These are phyloP conservation scores for Stomorhina lunata DNA, from an alignment of 2,888 invertebrate genomes.

Conservation along the genomic window DNA sequence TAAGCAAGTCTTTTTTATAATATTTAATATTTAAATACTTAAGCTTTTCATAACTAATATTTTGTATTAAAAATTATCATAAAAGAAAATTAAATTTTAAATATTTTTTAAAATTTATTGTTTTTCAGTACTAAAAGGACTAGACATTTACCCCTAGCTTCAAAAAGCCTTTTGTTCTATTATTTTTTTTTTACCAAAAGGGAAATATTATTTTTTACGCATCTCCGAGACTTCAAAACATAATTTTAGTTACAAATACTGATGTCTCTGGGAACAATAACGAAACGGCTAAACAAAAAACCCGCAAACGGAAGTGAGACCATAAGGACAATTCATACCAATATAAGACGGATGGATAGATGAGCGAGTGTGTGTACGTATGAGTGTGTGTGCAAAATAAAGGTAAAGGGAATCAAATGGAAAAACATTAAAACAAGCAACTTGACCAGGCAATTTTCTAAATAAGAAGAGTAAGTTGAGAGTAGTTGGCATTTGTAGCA, in stretches of 20 bases:
- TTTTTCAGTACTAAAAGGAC: background rate
- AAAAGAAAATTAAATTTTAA: constrained; percentile 16
- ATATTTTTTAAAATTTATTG: constrained; percentile 15
- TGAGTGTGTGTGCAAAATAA: background rate
- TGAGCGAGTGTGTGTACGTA: too few species aligned
- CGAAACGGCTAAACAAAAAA: constrained; percentile 6
- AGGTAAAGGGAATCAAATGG: background rate
- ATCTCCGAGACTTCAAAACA: constrained; percentile 47
- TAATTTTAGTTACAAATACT: constrained; percentile 61
- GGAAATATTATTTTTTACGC: constrained; percentile 53
- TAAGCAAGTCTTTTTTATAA: too few species aligned
- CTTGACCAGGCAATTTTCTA: constrained; percentile 27
- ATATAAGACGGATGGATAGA: constrained; percentile 20
- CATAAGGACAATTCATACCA: constrained; percentile 61
- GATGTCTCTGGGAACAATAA: constrained; percentile 55
- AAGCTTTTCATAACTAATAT: background rate
- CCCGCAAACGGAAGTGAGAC: constrained; percentile 55
- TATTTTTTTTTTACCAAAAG: background rate
- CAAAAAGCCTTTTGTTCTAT: too few species aligned
- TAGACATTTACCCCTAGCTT: constrained; percentile 45
- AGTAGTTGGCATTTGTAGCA: constrained; percentile 64
- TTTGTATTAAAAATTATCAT: too few species aligned
- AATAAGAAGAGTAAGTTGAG: constrained; percentile 62
- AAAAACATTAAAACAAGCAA: constrained; percentile 1
- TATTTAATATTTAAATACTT: constrained; percentile 1